Percentiles rank a stretch among this genome's conserved stretches.
These are phyloP conservation scores for Cheilosia scutellata DNA, from an alignment of 2,888 invertebrate genomes.

Conservation along the genomic window DNA sequence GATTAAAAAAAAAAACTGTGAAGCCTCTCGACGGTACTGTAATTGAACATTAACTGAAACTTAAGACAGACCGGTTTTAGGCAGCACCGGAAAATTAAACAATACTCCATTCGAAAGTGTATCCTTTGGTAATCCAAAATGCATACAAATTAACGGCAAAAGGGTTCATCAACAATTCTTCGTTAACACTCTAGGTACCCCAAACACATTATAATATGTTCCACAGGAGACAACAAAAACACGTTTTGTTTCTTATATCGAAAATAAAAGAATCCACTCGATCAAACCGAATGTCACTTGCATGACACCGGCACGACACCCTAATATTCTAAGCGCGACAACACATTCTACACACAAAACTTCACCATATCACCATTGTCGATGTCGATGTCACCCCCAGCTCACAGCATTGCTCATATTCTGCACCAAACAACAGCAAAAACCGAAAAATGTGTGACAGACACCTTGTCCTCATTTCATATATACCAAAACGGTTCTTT, in stretches of 20 bases:
- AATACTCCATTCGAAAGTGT: background rate
- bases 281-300: slow-evolving; percentile 74
- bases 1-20: too few species aligned
- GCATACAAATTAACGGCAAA: slow-evolving; percentile 3
- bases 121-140: background rate
- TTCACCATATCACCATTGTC: slow-evolving; percentile 33
- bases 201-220: slow-evolving; percentile 15
- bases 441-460: slow-evolving; percentile 70
- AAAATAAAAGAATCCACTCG: slow-evolving; percentile 72
- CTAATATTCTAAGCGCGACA: slow-evolving; percentile 60
- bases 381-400: slow-evolving; percentile 44
- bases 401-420: slow-evolving; percentile 63
- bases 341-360: slow-evolving; percentile 51
- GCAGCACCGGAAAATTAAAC: background rate
- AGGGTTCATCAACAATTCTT: slow-evolving; percentile 52
- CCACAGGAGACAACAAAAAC: slow-evolving; percentile 26
- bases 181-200: slow-evolving; percentile 7
- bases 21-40: too few species aligned
- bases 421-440: slow-evolving; percentile 59
- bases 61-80: background rate
- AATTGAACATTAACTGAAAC: too few species aligned
- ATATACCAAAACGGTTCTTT: slow-evolving; percentile 42
- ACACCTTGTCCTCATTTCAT: slow-evolving; percentile 66
- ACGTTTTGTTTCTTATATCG: slow-evolving; percentile 41
- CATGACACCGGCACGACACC: slow-evolving; percentile 62